Evolutionary conservation across 2,888 invertebrate genomes (phyloP).

Genomic region (Epinotia brunnichana): DNA sequence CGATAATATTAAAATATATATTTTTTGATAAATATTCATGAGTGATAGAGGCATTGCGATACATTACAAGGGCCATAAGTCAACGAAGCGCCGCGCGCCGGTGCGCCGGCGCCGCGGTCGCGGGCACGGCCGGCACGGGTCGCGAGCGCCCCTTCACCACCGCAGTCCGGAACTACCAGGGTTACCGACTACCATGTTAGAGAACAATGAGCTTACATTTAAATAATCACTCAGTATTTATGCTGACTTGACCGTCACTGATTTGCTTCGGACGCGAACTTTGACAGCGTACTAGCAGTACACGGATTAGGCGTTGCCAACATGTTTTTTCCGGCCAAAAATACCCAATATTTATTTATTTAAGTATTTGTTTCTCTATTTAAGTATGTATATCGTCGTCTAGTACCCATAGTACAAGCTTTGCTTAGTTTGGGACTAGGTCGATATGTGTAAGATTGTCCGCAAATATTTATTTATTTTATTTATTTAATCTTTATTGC

Average conservation of each 20-base stretch:
- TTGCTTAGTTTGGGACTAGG: no score
- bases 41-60: constrained; percentile 80
- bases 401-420: no score
- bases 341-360: no score
- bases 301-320: constrained; percentile 32
- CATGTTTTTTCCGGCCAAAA: neutral
- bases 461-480: no score
- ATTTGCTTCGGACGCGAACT: constrained; percentile 40
- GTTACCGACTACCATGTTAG: constrained; percentile 9
- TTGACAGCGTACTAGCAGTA: constrained; percentile 17
- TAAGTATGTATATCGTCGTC: no score
- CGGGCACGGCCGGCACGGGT: constrained; percentile 43
- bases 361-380: no score
- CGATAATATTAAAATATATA: constrained; percentile 70
- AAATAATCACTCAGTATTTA: neutral
- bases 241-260: constrained; percentile 26
- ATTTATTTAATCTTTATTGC: no score
- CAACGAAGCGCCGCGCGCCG: constrained; percentile 72
- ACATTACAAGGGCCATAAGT: constrained; percentile 79
- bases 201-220: constrained; percentile 17
- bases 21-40: constrained; percentile 82
- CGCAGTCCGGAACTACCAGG: constrained; percentile 10
- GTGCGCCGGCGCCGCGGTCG: constrained; percentile 55
- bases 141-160: constrained; percentile 53
- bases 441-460: no score